These are phyloP conservation scores for Aulostomus chinensis DNA, from an alignment of 2,797 vertebrate genomes.

Conservation along the genomic window DNA sequence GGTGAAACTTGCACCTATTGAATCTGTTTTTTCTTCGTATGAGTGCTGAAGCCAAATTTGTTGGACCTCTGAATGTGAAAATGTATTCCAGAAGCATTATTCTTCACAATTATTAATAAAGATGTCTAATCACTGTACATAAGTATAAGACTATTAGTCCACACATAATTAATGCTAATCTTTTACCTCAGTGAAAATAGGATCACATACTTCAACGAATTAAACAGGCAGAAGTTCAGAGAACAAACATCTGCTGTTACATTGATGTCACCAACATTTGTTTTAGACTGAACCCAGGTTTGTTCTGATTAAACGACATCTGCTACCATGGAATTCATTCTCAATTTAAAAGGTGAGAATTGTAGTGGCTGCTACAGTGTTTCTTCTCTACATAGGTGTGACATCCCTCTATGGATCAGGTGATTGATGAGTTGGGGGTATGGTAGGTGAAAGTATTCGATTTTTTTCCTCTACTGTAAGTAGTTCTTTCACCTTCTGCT, in stretches of 20 bases:
- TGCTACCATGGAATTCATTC: constrained; percentile 32
- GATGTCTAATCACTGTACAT: constrained; percentile 31
- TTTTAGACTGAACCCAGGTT: background rate
- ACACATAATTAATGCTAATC: too few relatives aligned
- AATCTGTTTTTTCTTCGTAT: constrained; percentile 3
- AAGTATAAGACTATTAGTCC: too few relatives aligned
- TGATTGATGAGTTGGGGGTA: too few relatives aligned
- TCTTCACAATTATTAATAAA: constrained; percentile 16
- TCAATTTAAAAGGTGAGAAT: constrained; percentile 29
- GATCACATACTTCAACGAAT: too few relatives aligned
- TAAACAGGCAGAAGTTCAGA: background rate
- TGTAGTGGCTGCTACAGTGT: constrained; percentile 28
- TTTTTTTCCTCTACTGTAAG: too few relatives aligned
- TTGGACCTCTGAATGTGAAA: constrained; percentile 21
- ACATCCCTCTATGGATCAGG: background rate
- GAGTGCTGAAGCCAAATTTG: too few relatives aligned
- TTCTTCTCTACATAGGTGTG: constrained; percentile 8
- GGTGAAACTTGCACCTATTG: background rate
- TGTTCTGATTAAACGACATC: constrained; percentile 29
- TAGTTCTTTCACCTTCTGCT: too few relatives aligned
- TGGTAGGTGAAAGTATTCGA: too few relatives aligned
- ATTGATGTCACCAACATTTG: too few relatives aligned
- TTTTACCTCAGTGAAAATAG: too few relatives aligned
- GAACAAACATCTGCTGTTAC: too few relatives aligned
- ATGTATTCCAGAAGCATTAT: constrained; percentile 13